These are phyloP conservation scores for Pipistrellus kuhlii DNA, from an alignment of 2,797 vertebrate species.

Conservation along the genomic window DNA sequence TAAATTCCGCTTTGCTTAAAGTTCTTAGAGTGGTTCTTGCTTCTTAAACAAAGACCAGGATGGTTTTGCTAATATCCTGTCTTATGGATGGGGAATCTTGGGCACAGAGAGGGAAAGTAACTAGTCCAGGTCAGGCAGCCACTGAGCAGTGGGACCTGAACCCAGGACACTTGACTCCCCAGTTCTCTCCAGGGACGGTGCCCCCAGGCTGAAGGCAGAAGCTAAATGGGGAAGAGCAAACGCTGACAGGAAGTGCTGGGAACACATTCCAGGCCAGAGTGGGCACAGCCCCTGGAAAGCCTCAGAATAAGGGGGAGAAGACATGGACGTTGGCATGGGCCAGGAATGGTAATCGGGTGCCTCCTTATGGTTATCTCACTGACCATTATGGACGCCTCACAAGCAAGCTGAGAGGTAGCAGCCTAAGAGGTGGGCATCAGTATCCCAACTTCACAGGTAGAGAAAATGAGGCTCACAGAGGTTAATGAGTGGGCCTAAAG, in stretches of 20 bases:
- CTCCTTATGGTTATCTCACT: background rate
- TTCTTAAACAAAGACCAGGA: background rate
- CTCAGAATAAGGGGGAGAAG: background rate
- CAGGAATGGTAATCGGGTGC: background rate
- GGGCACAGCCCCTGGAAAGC: background rate
- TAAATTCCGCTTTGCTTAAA: background rate
- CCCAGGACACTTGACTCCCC: too few relatives aligned
- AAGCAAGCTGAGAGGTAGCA: background rate
- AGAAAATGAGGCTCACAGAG: conserved; percentile 8
- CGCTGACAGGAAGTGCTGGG: background rate
- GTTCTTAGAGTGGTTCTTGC: background rate
- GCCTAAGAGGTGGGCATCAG: background rate
- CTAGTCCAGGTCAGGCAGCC: background rate
- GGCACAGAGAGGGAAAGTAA: background rate
- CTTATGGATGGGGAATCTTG: background rate
- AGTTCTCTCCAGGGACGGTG: background rate
- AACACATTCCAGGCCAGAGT: background rate
- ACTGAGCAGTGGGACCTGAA: background rate
- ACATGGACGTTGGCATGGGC: fast-evolving
- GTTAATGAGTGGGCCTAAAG: background rate
- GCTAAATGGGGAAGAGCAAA: background rate
- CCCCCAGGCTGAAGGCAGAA: background rate
- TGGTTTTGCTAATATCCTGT: background rate
- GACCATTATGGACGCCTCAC: background rate
- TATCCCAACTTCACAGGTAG: background rate